Conservation (phyloP, 2,113 vertebrate genomes). For the Pangasianodon hypophthalmus region DNA sequence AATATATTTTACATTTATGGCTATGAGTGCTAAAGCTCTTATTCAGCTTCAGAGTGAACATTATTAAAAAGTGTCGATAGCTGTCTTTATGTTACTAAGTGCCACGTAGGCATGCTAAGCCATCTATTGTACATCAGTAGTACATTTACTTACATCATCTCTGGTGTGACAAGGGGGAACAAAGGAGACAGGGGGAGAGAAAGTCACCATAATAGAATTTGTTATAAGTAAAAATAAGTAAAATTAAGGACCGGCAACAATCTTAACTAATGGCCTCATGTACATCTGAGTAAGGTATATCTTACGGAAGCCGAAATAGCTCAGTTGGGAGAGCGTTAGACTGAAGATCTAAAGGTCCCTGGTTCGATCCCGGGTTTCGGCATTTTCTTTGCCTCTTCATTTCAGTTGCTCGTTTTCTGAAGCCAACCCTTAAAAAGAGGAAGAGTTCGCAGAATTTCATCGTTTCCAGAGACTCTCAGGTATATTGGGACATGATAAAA, state of each 20-base stretch:
- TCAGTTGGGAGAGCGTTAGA: conserved; percentile 61
- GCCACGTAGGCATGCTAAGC: background rate
- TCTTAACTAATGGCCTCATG: no score
- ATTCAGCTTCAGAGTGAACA: background rate
- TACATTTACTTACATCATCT: no score
- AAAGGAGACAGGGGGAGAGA: no score
- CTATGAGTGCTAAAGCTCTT: background rate
- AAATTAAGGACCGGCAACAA: no score
- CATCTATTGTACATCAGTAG: no score
- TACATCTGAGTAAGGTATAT: no score
- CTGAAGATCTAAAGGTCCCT: conserved; percentile 60
- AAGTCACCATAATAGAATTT: no score
- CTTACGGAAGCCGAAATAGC: conserved; percentile 53
- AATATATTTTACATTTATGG: background rate
- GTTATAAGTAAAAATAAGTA: no score
- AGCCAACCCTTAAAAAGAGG: background rate
- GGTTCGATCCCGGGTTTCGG: conserved; percentile 61
- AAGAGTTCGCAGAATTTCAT: background rate
- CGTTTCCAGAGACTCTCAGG: background rate
- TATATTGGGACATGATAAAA: background rate
- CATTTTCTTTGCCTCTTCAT: background rate
- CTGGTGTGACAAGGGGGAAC: no score
- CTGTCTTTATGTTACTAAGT: no score
- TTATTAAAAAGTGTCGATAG: no score
- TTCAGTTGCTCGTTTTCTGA: background rate